Percentiles rank a stretch among this genome's conserved stretches.
Conservation (phyloP, 1,140 invertebrate genomes). For the Tetranychus urticae region DNA sequence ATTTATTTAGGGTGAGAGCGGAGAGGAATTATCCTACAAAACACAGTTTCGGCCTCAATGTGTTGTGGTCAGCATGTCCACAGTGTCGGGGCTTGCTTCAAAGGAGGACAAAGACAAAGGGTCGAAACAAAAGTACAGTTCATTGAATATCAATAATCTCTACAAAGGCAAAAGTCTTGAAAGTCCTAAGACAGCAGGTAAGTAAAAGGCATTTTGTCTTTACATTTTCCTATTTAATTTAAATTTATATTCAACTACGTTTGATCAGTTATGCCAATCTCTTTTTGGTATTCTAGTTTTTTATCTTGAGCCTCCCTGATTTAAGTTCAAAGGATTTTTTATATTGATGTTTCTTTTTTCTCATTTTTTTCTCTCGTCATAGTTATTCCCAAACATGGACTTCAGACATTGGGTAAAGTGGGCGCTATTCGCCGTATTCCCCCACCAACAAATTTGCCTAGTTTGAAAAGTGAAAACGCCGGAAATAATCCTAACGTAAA, state of each 20-base stretch:
- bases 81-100: conserved; percentile 48
- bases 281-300: not conserved
- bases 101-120: conserved; percentile 71
- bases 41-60: conserved; percentile 32
- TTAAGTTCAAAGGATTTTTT: not conserved
- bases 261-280: not conserved
- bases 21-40: not conserved
- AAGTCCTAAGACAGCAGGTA: conserved; percentile 25
- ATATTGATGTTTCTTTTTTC: not conserved
- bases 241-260: too few relatives aligned
- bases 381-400: conserved; percentile 86
- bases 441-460: conserved; percentile 85
- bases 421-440: conserved; percentile 59
- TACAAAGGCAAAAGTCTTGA: conserved; percentile 55
- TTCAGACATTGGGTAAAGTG: conserved; percentile 94
- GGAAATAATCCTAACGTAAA: conserved; percentile 44
- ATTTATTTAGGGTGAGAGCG: not conserved
- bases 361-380: not conserved
- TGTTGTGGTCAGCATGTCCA: conserved; percentile 66
- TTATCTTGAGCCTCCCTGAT: not conserved
- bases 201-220: conserved; percentile 3
- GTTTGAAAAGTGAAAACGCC: conserved; percentile 74
- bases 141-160: conserved; percentile 88
- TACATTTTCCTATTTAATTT: not conserved
- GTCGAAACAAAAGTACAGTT: conserved; percentile 55